Conservation (phyloP, 2,797 vertebrate species). For the Danio tinwini region DNA sequence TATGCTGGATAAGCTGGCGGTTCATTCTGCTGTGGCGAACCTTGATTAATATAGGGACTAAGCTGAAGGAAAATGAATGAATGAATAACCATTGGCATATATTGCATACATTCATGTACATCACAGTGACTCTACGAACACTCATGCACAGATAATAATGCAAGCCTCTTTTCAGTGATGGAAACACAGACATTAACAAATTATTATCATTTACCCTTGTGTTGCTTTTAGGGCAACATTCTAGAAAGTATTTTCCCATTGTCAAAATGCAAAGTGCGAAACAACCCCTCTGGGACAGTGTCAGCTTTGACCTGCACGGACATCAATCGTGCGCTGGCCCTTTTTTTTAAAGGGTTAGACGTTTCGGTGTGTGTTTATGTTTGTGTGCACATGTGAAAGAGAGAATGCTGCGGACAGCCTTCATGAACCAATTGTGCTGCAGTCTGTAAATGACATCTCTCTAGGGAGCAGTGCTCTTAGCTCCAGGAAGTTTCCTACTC, state of each 20-base stretch:
- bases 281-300: conserved; percentile 32
- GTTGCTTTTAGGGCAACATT: conserved; percentile 26
- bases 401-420: conserved; percentile 14
- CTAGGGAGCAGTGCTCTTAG: conserved; percentile 55
- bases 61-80: too few relatives aligned
- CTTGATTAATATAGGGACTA: too few relatives aligned
- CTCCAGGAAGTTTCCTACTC: conserved; percentile 57
- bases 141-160: background rate
- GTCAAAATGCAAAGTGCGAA: conserved; percentile 48
- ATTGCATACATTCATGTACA: too few relatives aligned
- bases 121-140: too few relatives aligned
- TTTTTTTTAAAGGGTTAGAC: conserved; percentile 15
- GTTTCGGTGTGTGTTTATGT: conserved; percentile 27
- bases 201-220: background rate
- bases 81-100: too few relatives aligned
- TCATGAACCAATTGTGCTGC: conserved; percentile 52
- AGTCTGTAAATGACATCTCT: conserved; percentile 57
- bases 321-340: conserved; percentile 39
- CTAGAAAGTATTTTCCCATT: conserved; percentile 33
- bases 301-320: conserved; percentile 42
- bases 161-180: background rate
- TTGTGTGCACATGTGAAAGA: conserved; percentile 16
- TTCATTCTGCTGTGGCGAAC: too few relatives aligned
- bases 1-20: too few relatives aligned
- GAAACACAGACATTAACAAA: conserved; percentile 2